A percentile compares a stretch with the other conserved stretches of the same genome.
These are phyloP conservation scores for Aldabrachelys gigantea DNA, from an alignment of 2,113 vertebrate species.

Conservation along the genomic window DNA sequence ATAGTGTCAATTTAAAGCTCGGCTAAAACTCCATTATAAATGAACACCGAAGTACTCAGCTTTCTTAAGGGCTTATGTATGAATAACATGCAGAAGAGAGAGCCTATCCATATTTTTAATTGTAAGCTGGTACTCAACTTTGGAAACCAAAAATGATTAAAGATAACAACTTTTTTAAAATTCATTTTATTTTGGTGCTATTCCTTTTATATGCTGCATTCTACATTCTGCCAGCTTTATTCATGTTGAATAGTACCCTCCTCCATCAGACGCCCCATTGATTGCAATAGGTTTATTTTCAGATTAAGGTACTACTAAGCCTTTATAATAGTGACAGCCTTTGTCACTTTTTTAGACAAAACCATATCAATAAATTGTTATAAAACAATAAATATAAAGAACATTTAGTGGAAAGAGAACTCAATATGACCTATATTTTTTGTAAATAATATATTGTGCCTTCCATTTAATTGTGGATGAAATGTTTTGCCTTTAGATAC, in stretches of 20 bases:
- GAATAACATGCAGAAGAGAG: accelerated
- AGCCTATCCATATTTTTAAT: neutral
- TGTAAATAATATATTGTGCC: neutral
- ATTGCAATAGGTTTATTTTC: neutral
- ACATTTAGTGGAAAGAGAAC: neutral
- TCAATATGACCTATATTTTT: neutral
- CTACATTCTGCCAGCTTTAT: neutral
- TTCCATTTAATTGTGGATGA: neutral
- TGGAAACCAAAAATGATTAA: neutral
- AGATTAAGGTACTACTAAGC: neutral
- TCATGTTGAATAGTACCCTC: neutral
- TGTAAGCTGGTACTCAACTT: neutral
- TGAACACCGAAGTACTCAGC: neutral
- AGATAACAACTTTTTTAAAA: accelerated
- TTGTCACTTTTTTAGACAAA: neutral
- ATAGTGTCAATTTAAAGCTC: conserved; percentile 1
- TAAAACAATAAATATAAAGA: neutral
- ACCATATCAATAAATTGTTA: neutral
- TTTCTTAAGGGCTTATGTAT: neutral
- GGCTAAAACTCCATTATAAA: neutral
- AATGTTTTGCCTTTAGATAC: neutral
- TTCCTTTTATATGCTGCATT: neutral
- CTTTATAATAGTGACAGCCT: neutral
- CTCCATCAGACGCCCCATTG: neutral
- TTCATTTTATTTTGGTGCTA: neutral